Percentiles rank a stretch among this genome's conserved stretches.
These are phyloP conservation scores for Deilephila elpenor DNA, from an alignment of 2,888 invertebrate genomes.

Conservation along the genomic window DNA sequence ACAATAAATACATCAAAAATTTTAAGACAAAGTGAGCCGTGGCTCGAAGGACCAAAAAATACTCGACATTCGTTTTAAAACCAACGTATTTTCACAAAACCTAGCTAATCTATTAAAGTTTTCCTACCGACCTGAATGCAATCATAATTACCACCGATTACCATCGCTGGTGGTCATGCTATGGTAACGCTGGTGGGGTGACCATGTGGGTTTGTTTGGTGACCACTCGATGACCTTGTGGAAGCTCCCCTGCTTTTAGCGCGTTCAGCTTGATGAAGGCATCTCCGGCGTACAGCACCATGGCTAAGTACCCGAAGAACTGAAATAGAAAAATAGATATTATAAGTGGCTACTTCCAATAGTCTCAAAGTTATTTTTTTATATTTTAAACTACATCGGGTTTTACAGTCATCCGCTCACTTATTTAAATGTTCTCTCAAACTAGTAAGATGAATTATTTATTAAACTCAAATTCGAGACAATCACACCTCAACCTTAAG, in stretches of 20 bases:
- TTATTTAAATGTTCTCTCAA: too few species aligned
- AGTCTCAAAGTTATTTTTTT: too few species aligned
- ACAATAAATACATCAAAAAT: conserved; percentile 1
- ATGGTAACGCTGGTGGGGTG: conserved; percentile 63
- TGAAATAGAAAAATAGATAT: conserved; percentile 69
- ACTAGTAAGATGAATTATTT: too few species aligned
- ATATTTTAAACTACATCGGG: too few species aligned
- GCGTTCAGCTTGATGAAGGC: conserved; percentile 90
- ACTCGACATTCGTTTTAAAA: neutral
- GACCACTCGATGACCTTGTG: conserved; percentile 87
- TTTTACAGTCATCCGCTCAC: too few species aligned
- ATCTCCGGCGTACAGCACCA: conserved; percentile 92
- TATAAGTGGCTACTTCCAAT: too few species aligned
- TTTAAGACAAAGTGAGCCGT: neutral
- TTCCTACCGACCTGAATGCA: conserved; percentile 1
- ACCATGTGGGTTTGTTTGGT: conserved; percentile 81
- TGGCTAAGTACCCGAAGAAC: conserved; percentile 94
- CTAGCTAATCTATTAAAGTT: neutral
- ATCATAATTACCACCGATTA: neutral
- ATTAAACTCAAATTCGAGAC: neutral
- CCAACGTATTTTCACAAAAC: too few species aligned
- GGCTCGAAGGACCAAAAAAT: conserved; percentile 4
- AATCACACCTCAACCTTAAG: neutral
- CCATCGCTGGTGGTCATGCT: conserved; percentile 35
- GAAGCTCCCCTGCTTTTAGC: conserved; percentile 86